Conservation (phyloP, 2,113 vertebrate genomes). For the Scolopax mira region DNA sequence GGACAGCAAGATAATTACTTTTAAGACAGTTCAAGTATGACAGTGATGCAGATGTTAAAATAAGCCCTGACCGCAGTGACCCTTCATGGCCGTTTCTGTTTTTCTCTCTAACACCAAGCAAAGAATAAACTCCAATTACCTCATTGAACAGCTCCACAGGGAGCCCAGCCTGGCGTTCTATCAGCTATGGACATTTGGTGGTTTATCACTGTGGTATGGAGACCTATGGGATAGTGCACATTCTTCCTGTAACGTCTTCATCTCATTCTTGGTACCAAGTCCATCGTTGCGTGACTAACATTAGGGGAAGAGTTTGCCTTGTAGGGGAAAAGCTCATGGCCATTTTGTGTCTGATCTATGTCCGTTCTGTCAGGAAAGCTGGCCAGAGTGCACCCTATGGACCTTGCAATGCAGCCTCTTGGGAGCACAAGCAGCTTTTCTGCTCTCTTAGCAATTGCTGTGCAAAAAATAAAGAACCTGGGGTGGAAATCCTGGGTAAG, state of each 20-base stretch:
- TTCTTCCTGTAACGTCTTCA: neutral
- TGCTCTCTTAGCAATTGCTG: neutral
- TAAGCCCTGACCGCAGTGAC: neutral
- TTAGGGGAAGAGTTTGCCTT: neutral
- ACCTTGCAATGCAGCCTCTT: neutral
- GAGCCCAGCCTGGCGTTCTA: neutral
- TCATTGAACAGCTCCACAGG: neutral
- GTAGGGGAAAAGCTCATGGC: neutral
- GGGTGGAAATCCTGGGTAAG: neutral
- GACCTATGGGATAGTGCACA: neutral
- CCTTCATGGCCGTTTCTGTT: neutral
- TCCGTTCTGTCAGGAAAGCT: neutral
- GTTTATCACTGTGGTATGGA: neutral
- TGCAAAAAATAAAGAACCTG: neutral
- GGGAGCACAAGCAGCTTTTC: neutral
- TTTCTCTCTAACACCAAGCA: conserved; percentile 6
- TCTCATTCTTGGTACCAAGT: neutral
- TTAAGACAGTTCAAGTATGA: conserved; percentile 19
- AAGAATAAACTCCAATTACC: conserved; percentile 18
- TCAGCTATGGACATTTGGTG: neutral
- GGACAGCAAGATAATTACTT: neutral
- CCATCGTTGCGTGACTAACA: neutral
- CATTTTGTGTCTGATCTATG: neutral
- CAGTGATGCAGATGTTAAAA: conserved; percentile 30
- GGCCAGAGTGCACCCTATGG: neutral